Percentiles rank a stretch among this genome's conserved stretches.
Conservation (phyloP, 1,140 invertebrate genomes). For the Aethina tumida region DNA sequence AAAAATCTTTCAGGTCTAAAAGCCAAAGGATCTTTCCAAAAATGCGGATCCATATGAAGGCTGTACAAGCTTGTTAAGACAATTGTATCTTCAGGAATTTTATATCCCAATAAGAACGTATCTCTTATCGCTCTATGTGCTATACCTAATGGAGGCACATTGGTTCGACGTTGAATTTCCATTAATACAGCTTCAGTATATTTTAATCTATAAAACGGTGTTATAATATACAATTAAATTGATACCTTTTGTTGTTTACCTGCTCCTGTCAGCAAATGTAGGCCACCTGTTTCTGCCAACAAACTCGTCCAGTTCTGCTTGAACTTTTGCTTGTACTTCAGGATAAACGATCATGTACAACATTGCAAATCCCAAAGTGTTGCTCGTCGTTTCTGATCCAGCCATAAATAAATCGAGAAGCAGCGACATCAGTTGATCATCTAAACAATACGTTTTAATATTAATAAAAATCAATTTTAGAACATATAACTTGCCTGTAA, state of each 20-base stretch:
- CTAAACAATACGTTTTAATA: slow-evolving; percentile 34
- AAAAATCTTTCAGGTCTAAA: slow-evolving; percentile 67
- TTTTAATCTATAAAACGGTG: slow-evolving; percentile 38
- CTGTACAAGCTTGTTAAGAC: slow-evolving; percentile 58
- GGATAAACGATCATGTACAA: slow-evolving; percentile 66
- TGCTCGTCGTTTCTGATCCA: slow-evolving; percentile 72
- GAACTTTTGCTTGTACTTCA: slow-evolving; percentile 68
- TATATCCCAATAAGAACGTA: slow-evolving; percentile 45
- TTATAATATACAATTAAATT: slow-evolving; percentile 3
- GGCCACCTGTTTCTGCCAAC: slow-evolving; percentile 58
- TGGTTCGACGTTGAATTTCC: slow-evolving; percentile 43
- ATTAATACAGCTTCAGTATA: slow-evolving; percentile 51
- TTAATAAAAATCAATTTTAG: slow-evolving; percentile 44
- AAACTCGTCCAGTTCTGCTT: slow-evolving; percentile 68
- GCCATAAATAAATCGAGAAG: slow-evolving; percentile 77
- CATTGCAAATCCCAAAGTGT: slow-evolving; percentile 66
- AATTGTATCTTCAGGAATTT: slow-evolving; percentile 59
- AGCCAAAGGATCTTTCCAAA: slow-evolving; percentile 55
- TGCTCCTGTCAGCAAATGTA: slow-evolving; percentile 53
- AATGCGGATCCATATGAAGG: slow-evolving; percentile 50
- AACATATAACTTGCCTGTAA: slow-evolving; percentile 35
- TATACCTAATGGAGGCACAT: slow-evolving; percentile 48
- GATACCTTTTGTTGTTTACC: slow-evolving; percentile 43
- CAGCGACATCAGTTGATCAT: slow-evolving; percentile 61
- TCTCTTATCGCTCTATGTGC: slow-evolving; percentile 48